phyloP scores from a whole-genome alignment of 2,888 invertebrate species.

The Elgonia sp. region DNA sequence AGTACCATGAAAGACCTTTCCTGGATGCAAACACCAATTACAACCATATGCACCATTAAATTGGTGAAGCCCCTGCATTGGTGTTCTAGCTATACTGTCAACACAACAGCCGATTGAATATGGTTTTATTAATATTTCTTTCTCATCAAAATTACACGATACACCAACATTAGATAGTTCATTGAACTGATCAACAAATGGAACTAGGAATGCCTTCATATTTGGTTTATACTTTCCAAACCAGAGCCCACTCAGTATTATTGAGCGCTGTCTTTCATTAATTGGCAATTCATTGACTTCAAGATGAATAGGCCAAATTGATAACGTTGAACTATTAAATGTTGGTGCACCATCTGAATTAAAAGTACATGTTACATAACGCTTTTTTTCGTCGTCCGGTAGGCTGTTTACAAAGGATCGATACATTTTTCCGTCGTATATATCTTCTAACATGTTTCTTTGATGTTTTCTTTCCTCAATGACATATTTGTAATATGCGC shows the following conservation, averaged over 20 bases:
- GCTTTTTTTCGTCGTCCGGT: conserved; percentile 1
- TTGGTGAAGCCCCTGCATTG: conserved; percentile 23
- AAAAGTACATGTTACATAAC: conserved; percentile 9
- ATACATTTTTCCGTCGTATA: conserved; percentile 13
- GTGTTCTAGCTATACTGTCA: not conserved
- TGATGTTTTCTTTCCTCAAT: not conserved
- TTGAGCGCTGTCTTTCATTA: not conserved
- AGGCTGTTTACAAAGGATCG: conserved; percentile 12
- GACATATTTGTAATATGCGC: not conserved
- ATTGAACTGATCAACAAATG: too few relatives aligned
- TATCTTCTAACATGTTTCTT: conserved; percentile 21
- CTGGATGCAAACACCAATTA: conserved; percentile 21
- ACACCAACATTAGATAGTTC: too few relatives aligned
- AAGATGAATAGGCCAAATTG: conserved; percentile 12
- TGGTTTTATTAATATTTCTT: conserved; percentile 39
- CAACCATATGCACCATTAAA: conserved; percentile 28
- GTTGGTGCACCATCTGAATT: not conserved
- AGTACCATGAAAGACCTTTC: not conserved
- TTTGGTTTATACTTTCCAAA: too few relatives aligned
- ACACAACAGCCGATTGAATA: not conserved
- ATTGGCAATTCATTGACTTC: conserved; percentile 9
- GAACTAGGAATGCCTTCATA: too few relatives aligned
- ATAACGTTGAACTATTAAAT: conserved; percentile 9
- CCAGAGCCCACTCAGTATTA: too few relatives aligned
- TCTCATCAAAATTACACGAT: conserved; percentile 11